Percentiles rank a stretch among this genome's conserved stretches.
These are phyloP conservation scores for Scaptomyza cyrtandrae DNA, from an alignment of 2,888 invertebrate genomes.

Conservation along the genomic window DNA sequence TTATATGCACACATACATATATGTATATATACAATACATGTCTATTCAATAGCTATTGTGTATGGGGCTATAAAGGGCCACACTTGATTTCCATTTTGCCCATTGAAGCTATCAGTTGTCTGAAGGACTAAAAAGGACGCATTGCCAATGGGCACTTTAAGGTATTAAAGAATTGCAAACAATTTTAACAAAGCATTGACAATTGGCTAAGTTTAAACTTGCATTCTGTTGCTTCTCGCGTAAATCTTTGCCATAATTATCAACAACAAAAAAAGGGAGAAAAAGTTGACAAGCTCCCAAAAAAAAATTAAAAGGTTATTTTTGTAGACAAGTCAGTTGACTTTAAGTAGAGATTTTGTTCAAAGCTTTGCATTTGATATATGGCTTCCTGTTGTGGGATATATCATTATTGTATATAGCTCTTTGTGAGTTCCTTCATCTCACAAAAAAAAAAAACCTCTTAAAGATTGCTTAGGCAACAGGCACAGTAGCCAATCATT, in stretches of 20 bases:
- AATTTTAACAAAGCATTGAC: slow-evolving; percentile 3
- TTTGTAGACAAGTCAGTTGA: not conserved
- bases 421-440: not conserved
- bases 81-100: slow-evolving; percentile 33
- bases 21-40: slow-evolving; percentile 5
- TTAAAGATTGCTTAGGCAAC: not conserved
- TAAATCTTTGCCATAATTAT: not conserved
- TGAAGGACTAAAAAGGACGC: slow-evolving; percentile 26
- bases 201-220: too few species aligned
- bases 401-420: not conserved
- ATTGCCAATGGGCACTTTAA: slow-evolving; percentile 26
- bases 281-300: not conserved
- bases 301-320: not conserved
- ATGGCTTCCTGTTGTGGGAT: not conserved
- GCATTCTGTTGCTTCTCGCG: not conserved
- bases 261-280: not conserved
- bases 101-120: slow-evolving; percentile 35
- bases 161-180: slow-evolving; percentile 3
- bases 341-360: not conserved
- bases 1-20: too few species aligned
- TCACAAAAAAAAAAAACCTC: not conserved
- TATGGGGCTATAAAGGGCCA: slow-evolving; percentile 35
- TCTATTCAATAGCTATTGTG: slow-evolving; percentile 18
- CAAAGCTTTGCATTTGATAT: not conserved
- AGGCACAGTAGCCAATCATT: slow-evolving; percentile 31